Percentiles rank a stretch among this genome's conserved stretches.
Evolutionary conservation across 1,140 invertebrate genomes (phyloP).

Genomic region (Caenorhabditis briggsae): DNA sequence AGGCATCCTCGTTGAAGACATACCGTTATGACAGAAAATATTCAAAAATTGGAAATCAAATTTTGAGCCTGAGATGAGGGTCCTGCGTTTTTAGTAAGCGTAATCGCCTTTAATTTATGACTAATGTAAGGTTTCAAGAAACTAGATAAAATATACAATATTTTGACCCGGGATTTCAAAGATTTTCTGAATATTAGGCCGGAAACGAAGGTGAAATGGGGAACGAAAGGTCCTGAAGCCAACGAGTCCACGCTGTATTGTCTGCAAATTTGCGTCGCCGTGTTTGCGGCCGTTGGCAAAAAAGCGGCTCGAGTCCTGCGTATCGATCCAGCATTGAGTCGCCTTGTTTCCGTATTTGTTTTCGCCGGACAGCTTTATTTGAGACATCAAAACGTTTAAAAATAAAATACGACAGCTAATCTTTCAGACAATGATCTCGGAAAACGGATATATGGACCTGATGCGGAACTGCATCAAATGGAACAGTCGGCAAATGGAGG

Average conservation of each 20-base stretch:
- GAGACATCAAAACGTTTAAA: constrained; percentile 18
- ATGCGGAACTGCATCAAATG: constrained; percentile 76
- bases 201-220: not conserved
- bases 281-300: not conserved
- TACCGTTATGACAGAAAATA: no score
- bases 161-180: not conserved
- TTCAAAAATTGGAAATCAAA: no score
- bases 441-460: constrained; percentile 72
- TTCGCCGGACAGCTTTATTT: not conserved
- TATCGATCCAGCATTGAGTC: not conserved
- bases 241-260: constrained; percentile 42
- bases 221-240: constrained; percentile 1
- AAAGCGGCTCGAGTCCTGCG: not conserved
- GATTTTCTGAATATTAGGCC: constrained; percentile 2
- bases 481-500: constrained; percentile 69
- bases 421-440: constrained; percentile 70
- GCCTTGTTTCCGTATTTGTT: not conserved
- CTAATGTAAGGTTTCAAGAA: no score
- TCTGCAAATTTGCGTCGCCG: not conserved
- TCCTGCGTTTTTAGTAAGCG: no score
- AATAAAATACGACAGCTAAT: constrained; percentile 18
- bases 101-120: no score
- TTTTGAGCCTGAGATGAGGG: no score
- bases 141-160: not conserved
- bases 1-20: no score